Base-by-base conservation (phyloP, 2,113 vertebrate genomes). In the Hippocampus abdominalis region DNA sequence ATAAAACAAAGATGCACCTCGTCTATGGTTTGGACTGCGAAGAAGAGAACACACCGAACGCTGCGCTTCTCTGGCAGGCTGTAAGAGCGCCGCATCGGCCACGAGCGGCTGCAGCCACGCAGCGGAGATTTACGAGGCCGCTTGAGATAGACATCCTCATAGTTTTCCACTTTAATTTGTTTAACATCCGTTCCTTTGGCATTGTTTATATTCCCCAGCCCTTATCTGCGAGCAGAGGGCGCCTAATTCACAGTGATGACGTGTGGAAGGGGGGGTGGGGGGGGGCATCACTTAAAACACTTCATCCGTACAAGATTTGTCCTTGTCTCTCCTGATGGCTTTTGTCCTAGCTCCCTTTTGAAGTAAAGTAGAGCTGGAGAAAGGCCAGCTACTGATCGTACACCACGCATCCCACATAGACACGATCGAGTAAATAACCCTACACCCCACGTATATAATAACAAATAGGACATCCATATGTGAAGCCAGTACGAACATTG, bases 261-360 rank as follows among this genome's bases (percentile, higher is more conserved):
- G 82, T 80, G 86, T 83, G 84, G 81, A 83, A 81, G 77, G 84
- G 82, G 85, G 81, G 77, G 64, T 78, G 44, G 42, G 42, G 42
- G 10, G 11, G 46, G 42, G 42, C 42, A 84, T 85, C 82, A 82
- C 88, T 91, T 90, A 89, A 87, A 90, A 87, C 86, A 90, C 88
- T 91, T 92, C 88, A 92, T 90, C 84, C 88, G 89, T 89, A 80
- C 86, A 90, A 88, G 89, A 91, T 92, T 90, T 90, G 90, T 92
- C 91, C 90, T 91, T 91, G 89, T 90, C 89, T 87, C 87, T 79
- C 74, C 74, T 74, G 82, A 88, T 81, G 88, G 86, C 83, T 88
- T 87, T 87, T 84, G 86, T 91, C 84, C 88, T 81, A 71, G 57
- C 66, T 79, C 77, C 71, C 72, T 86, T 74, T 70, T 80, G 71